Conservation (phyloP, 2,113 vertebrate species). For the Alouatta palliata region DNA sequence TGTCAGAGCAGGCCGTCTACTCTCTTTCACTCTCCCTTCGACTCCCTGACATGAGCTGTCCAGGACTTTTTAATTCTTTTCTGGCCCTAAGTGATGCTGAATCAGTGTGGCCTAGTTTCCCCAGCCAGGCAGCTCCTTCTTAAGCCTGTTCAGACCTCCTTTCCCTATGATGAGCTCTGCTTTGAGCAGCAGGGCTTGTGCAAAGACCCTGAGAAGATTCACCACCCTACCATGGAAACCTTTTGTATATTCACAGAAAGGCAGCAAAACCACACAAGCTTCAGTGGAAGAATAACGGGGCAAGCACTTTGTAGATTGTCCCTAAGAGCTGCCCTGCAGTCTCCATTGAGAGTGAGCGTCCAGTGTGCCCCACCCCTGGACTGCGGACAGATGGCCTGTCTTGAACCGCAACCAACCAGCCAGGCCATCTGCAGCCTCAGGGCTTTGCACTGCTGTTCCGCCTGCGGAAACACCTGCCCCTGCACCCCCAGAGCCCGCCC, state of each 20-base stretch:
- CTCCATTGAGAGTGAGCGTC: rapidly evolving
- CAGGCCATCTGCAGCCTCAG: not conserved
- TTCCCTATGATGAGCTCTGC: not conserved
- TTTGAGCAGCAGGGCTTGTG: not conserved
- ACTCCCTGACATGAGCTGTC: not conserved
- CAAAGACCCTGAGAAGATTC: not conserved
- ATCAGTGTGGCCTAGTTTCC: not conserved
- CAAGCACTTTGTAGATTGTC: not conserved
- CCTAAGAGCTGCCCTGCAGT: not conserved
- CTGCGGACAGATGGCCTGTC: rapidly evolving
- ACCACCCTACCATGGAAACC: not conserved
- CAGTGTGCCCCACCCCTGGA: not conserved
- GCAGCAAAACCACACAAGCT: not conserved
- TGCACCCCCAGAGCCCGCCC: not conserved
- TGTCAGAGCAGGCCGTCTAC: not conserved
- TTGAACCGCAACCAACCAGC: rapidly evolving
- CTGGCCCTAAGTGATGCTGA: not conserved
- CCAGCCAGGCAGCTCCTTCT: not conserved
- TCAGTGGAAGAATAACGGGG: not conserved
- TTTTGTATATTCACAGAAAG: not conserved
- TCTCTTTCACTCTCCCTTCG: not conserved
- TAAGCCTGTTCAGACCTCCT: not conserved
- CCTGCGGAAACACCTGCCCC: not conserved
- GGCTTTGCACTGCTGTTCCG: not conserved
- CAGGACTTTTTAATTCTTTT: too few relatives aligned